Percentiles rank a stretch among this genome's conserved stretches.
Evolutionary conservation across 2,113 vertebrate species (phyloP).

Genomic region (Pollimyrus isidori): DNA sequence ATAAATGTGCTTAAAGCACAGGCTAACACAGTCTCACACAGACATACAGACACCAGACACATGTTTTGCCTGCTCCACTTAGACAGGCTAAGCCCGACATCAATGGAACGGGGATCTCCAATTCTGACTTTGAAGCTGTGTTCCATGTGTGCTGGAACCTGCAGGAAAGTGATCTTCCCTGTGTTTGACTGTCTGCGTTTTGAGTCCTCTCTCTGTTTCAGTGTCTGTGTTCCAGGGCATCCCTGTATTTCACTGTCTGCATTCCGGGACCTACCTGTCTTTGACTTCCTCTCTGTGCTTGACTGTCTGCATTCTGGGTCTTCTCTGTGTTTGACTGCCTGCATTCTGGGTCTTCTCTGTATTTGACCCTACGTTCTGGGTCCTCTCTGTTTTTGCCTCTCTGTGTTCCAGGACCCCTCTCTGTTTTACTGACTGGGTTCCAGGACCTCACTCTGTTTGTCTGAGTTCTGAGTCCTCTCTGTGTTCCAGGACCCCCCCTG

Average conservation of each 20-base stretch:
- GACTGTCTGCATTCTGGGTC: too few relatives aligned
- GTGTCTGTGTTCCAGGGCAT: neutral
- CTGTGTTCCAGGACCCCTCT: too few relatives aligned
- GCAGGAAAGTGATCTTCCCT: neutral
- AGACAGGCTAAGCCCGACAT: neutral
- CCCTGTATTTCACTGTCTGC: neutral
- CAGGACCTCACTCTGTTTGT: too few relatives aligned
- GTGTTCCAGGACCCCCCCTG: too few relatives aligned
- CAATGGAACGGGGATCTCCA: neutral
- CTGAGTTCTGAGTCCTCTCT: too few relatives aligned
- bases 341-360: too few relatives aligned
- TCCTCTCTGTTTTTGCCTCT: too few relatives aligned
- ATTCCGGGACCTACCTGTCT: too few relatives aligned
- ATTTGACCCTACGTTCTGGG: too few relatives aligned
- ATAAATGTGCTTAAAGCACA: neutral
- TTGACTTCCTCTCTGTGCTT: too few relatives aligned
- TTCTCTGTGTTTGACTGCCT: too few relatives aligned
- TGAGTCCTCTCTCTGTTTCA: neutral
- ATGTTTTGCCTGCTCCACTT: neutral
- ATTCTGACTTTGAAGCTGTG: neutral
- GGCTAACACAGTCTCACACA: neutral
- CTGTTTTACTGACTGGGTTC: too few relatives aligned
- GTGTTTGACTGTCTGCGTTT: neutral
- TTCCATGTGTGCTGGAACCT: neutral
- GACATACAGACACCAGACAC: neutral